Evolutionary conservation across 1,140 invertebrate genomes (phyloP), one percentile per base, ranked within the genome.

Genomic region (Dendroctonus ponderosae): DNA sequence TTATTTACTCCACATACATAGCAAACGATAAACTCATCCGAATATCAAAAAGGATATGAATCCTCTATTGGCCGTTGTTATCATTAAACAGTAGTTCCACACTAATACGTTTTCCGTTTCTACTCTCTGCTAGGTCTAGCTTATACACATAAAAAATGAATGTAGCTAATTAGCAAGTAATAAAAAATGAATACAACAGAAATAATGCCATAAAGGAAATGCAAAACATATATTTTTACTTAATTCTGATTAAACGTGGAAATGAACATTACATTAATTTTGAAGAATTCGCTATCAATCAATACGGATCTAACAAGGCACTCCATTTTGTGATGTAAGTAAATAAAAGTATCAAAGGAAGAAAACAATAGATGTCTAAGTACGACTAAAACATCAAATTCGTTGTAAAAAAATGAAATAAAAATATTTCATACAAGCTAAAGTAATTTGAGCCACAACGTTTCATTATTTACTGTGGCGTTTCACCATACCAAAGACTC

Each of bases 1-100:
- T 64, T 64, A 64, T 64, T 64, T 64, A 64, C 62, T 64, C 62
- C 62, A 64, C 62, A 64, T 64, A 64, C 38, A 8, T 64, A 48
- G 11, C 12, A 26, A 26, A 26, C 26, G 1, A 26, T 1, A 26
- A 26, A 26, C 26, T 26, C 26, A 26, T 26, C 26, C 26, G 26
- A 26, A 26, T 26, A 26, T 26, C 26, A 26, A 26, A 26, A 26
- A 26, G 26, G 26, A 26, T 26, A 26, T 26, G 26, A 26, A 1
- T 26, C 26, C 26, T 26, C 26, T 26, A 2, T 26, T 26, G 3
- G 26, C 26, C 26, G 3, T 26, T 26, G 26, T 26, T 26, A 26
- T 26, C 3, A 26, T 26, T 26, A 26, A 26, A 26, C 26, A 26
- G 26, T 26, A 26, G 3, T 26, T 26, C 26, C 26, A 26, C 26